A percentile compares a stretch with the other conserved stretches of the same genome.
These are phyloP conservation scores for Hemibagrus guttatus DNA, from an alignment of 2,797 vertebrate genomes.

Conservation along the genomic window DNA sequence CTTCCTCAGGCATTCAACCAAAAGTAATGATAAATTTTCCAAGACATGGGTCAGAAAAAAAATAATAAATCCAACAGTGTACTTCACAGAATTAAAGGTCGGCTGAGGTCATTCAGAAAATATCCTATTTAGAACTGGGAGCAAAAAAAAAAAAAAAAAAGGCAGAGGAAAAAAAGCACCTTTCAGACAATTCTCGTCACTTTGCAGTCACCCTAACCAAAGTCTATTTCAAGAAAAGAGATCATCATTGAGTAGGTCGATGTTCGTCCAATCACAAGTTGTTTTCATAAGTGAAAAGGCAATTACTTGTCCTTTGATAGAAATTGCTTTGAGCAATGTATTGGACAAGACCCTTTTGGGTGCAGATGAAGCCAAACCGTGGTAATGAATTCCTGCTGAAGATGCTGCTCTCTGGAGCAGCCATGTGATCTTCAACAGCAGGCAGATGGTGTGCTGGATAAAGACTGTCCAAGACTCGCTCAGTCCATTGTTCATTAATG, in stretches of 20 bases:
- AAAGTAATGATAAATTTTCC: conserved; percentile 33
- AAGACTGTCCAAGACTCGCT: conserved; percentile 36
- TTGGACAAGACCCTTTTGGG: conserved; percentile 35
- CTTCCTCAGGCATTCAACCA: conserved; percentile 36
- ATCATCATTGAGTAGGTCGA: conserved; percentile 45
- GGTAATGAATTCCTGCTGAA: conserved; percentile 40
- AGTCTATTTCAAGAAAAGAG: conserved; percentile 39
- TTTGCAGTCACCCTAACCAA: background rate
- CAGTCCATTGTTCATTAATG: conserved; percentile 44
- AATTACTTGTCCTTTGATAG: conserved; percentile 41
- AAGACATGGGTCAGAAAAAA: conserved; percentile 25
- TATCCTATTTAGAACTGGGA: conserved; percentile 24
- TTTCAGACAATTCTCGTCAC: conserved; percentile 14
- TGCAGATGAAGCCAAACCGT: conserved; percentile 34
- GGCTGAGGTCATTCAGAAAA: conserved; percentile 43
- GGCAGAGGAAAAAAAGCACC: no score
- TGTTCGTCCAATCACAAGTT: conserved; percentile 36
- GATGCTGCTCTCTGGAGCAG: conserved; percentile 24
- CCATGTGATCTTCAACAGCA: conserved; percentile 30
- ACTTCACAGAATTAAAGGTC: conserved; percentile 41
- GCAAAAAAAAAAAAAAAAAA: background rate
- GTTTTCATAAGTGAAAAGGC: conserved; percentile 42
- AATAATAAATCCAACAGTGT: conserved; percentile 27
- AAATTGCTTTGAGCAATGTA: conserved; percentile 26
- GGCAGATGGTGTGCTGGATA: conserved; percentile 47